Evolutionary conservation across 2,797 vertebrate genomes (phyloP).

Genomic region (Poeciliopsis turneri): DNA sequence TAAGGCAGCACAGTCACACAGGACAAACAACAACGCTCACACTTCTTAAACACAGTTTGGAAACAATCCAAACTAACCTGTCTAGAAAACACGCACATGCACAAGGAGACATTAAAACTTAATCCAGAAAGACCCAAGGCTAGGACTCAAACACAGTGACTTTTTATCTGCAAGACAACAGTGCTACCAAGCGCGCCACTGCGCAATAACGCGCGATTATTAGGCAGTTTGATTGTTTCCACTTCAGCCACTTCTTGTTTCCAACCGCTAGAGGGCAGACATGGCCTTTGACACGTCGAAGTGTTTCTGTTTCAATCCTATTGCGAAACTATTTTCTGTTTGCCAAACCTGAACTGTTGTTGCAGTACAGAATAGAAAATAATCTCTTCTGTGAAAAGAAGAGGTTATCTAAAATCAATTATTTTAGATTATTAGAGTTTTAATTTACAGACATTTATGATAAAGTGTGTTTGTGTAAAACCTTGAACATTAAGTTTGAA

Average conservation of each 20-base stretch:
- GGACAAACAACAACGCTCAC: not conserved
- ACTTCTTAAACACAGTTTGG: too few species aligned
- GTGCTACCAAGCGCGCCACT: too few species aligned
- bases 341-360: not conserved
- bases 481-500: not conserved
- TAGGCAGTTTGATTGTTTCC: not conserved
- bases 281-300: not conserved
- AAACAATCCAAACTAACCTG: too few species aligned
- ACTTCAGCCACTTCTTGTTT: not conserved
- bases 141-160: too few species aligned
- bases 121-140: too few species aligned
- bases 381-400: too few species aligned
- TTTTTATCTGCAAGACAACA: too few species aligned
- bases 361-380: not conserved
- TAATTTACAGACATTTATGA: not conserved
- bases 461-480: not conserved
- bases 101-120: too few species aligned
- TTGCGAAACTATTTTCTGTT: not conserved
- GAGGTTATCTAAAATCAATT: too few species aligned
- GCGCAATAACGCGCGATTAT: not conserved
- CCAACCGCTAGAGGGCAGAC: constrained; percentile 65
- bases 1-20: too few species aligned
- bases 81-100: too few species aligned
- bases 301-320: not conserved
- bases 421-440: not conserved